These are phyloP conservation scores for Fringilla coelebs DNA, from an alignment of 2,797 vertebrate species.

Conservation along the genomic window DNA sequence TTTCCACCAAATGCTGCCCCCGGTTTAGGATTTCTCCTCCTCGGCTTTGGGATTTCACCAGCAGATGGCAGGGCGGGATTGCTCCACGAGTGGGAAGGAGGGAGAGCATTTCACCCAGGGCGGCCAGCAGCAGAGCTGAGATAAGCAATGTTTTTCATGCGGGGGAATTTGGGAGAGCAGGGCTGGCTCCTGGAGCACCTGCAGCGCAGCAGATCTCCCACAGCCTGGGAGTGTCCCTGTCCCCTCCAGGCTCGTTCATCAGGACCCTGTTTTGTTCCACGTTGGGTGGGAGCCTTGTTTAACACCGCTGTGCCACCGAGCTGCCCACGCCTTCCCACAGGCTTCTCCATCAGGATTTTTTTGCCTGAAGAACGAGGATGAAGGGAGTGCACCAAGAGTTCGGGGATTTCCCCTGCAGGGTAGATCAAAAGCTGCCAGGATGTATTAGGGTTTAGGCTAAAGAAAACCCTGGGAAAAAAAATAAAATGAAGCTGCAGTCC, in stretches of 20 bases:
- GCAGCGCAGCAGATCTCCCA: not conserved
- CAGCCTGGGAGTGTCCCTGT: not conserved
- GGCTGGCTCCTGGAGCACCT: not conserved
- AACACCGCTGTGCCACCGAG: accelerated
- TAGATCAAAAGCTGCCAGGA: slow-evolving; percentile 52
- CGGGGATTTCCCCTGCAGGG: slow-evolving; percentile 48
- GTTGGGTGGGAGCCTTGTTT: accelerated
- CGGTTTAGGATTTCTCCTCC: not conserved
- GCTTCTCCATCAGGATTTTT: not conserved
- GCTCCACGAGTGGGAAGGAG: not conserved
- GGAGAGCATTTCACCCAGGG: not conserved
- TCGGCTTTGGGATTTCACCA: not conserved
- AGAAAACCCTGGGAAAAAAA: slow-evolving; percentile 17
- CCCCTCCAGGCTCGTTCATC: not conserved
- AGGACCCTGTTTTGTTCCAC: not conserved
- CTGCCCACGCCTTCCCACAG: slow-evolving; percentile 3
- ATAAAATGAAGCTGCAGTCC: not conserved
- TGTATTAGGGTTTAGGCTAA: not conserved
- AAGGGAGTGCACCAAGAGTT: not conserved
- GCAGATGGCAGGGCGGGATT: slow-evolving; percentile 66
- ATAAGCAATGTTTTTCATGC: not conserved
- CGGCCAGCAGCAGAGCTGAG: not conserved
- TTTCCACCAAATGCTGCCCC: not conserved
- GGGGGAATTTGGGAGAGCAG: not conserved
- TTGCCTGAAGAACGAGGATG: not conserved